Evolutionary conservation across 2,113 vertebrate genomes (phyloP), one percentile per base, ranked within the genome.

Genomic region (Chionis minor): DNA sequence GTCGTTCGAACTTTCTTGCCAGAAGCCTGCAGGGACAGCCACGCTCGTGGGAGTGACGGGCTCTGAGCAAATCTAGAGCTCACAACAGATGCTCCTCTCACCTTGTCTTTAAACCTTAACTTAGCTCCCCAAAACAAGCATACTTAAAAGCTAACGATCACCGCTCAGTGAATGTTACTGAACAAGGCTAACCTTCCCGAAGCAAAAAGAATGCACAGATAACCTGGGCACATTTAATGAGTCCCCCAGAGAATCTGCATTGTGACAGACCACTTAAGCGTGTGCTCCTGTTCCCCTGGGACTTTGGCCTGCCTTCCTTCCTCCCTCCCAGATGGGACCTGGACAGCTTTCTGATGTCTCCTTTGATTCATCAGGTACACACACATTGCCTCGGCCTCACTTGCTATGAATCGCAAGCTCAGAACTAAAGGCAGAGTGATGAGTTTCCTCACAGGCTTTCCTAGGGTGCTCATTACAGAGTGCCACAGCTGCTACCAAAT

Each of bases 1-100:
- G 99, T 99, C 8, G 98, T 98, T 10, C 98, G 98, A 67, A 99
- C 77, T 89, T 98, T 99, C 97, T 99, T 82, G 91, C 96, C 96
- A 47, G 92, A 96, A 66, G 74, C 93, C 98, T 98, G 81, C 66
- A 75, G 49, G 65, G 71, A 96, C 35, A 97, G 16, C 97, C 12
- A 67, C 0, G 0, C 21, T 65, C 0, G 0, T 30, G 35, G 30
- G 58, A 84, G 32, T 4, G 40, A 87, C 49, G 0, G 14, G 32
- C 33, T 77, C 61, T 0, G 11, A 54, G 19, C 30, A 45, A 80
- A 96, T 2, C 49, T 20, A 21, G 65, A 86, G 51, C 38, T 88
- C 17, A 1, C 28, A 69, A 10, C 19, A n/a, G 49, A 51, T 86
- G 51, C 27, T 86, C 81, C 61, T 22, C 33, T 69, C 54, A 14